Conservation (phyloP, 2,888 invertebrate species). For the Thysanoteuthis rhombus region DNA sequence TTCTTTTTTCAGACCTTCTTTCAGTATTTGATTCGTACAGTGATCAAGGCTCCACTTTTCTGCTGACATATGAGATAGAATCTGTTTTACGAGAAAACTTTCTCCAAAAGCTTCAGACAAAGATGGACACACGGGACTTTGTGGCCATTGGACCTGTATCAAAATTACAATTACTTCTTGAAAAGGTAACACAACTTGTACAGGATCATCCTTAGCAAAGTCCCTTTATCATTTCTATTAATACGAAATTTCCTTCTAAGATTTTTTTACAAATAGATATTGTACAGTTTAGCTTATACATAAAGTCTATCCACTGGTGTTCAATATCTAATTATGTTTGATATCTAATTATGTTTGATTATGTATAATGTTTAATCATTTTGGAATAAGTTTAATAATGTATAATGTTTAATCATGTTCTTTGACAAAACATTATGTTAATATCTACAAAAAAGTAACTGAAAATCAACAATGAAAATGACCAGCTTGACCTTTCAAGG, state of each 20-base stretch:
- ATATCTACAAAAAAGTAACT: too few species aligned
- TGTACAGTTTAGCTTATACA: neutral
- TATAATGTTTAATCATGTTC: too few species aligned
- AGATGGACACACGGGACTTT: conserved; percentile 21
- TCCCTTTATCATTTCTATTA: too few species aligned
- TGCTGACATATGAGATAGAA: neutral
- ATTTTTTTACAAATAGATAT: neutral
- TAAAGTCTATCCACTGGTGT: neutral
- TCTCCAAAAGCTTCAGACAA: neutral
- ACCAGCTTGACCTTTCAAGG: too few species aligned
- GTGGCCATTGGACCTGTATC: conserved; percentile 12
- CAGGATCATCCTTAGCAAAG: too few species aligned
- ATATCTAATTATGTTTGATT: too few species aligned
- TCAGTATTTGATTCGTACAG: conserved; percentile 25
- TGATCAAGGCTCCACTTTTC: conserved; percentile 19
- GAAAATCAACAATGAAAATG: too few species aligned
- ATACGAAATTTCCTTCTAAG: too few species aligned
- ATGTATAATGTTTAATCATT: too few species aligned
- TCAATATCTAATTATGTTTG: too few species aligned
- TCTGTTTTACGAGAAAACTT: neutral
- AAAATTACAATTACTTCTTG: neutral
- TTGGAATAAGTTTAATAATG: too few species aligned
- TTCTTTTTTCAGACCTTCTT: neutral
- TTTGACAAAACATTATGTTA: too few species aligned
- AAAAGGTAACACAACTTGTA: neutral